A percentile compares a stretch with the other conserved stretches of the same genome.
These are phyloP conservation scores for Cheilosia urbana DNA, from an alignment of 2,888 invertebrate species.

Conservation along the genomic window DNA sequence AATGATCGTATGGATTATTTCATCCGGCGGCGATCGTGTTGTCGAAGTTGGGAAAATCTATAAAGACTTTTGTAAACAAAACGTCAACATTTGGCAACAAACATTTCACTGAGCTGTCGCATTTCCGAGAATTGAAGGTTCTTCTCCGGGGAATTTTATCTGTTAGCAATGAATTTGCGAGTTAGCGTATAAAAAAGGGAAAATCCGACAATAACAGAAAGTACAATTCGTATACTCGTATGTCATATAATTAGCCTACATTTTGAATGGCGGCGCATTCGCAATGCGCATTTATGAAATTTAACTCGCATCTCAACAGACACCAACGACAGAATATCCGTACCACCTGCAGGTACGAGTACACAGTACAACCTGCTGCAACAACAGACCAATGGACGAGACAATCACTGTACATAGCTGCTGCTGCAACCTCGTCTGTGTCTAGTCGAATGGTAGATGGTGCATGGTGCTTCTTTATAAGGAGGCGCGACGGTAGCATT, in stretches of 20 bases:
- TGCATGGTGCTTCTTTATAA: conserved; percentile 20
- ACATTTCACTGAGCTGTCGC: background rate
- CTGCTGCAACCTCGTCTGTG: background rate
- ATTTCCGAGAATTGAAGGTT: background rate
- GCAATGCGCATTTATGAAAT: conserved; percentile 30
- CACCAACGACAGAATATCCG: conserved; percentile 36
- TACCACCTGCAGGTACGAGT: conserved; percentile 52
- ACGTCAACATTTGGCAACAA: background rate
- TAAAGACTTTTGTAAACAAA: background rate
- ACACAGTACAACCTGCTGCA: conserved; percentile 39
- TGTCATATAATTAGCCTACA: conserved; percentile 71
- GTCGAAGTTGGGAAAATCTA: background rate
- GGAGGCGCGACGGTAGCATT: conserved; percentile 4
- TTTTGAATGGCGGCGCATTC: conserved; percentile 41
- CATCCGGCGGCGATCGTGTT: background rate
- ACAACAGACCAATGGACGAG: conserved; percentile 43
- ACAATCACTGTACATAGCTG: conserved; percentile 34
- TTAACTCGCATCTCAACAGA: conserved; percentile 26
- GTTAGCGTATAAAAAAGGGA: conserved; percentile 4
- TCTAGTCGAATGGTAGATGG: conserved; percentile 17
- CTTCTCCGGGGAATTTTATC: background rate
- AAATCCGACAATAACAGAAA: conserved; percentile 33
- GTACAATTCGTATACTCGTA: conserved; percentile 10
- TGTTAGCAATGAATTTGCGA: background rate
- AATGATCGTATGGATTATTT: background rate